Percentiles rank a stretch among this genome's conserved stretches.
Conservation (phyloP, 2,113 vertebrate genomes). For the Himantopus leucocephalus region DNA sequence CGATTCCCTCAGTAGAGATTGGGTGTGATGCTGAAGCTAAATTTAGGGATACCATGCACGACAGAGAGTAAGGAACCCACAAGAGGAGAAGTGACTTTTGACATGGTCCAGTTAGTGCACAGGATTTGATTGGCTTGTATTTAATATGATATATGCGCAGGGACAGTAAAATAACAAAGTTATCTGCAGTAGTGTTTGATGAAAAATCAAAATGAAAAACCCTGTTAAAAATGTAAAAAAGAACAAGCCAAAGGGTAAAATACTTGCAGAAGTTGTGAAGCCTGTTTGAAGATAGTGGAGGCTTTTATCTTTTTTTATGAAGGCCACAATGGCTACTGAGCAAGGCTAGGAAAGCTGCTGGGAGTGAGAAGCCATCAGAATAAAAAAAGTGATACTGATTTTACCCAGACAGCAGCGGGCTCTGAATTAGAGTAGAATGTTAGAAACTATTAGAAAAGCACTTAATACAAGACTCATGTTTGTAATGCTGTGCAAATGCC, state of each 20-base stretch:
- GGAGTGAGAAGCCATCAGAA: not conserved
- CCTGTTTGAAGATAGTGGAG: not conserved
- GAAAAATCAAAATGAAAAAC: not conserved
- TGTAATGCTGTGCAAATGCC: not conserved
- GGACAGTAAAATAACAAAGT: not conserved
- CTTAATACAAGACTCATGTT: not conserved
- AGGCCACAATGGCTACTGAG: not conserved
- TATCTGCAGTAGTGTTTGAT: not conserved
- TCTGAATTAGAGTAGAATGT: not conserved
- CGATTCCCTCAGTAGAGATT: fast-evolving
- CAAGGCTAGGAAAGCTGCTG: not conserved
- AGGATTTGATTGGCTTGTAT: fast-evolving
- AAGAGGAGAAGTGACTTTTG: not conserved
- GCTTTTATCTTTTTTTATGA: not conserved
- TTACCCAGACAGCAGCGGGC: not conserved
- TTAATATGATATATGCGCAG: not conserved
- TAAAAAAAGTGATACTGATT: not conserved
- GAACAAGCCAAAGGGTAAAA: not conserved
- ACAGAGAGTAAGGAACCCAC: not conserved
- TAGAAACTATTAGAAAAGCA: not conserved
- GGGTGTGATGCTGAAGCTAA: not conserved
- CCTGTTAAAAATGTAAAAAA: not conserved
- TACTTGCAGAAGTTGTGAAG: not conserved
- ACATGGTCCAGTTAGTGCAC: not conserved
- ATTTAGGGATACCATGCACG: not conserved